These are phyloP conservation scores for Pachyuromys duprasi DNA, from an alignment of 2,797 vertebrate genomes.

Conservation along the genomic window DNA sequence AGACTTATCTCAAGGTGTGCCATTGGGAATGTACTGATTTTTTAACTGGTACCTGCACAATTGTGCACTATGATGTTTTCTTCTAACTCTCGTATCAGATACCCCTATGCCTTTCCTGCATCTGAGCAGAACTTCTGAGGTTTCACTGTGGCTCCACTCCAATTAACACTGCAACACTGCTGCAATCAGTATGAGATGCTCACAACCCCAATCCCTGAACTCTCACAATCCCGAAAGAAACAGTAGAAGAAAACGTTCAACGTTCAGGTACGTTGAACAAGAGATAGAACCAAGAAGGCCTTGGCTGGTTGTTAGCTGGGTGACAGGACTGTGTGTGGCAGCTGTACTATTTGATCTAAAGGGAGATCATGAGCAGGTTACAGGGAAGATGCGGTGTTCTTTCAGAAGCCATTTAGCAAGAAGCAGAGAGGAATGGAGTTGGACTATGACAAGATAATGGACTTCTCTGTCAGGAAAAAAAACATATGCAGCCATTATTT, in stretches of 20 bases:
- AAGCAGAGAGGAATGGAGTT: constrained; percentile 80
- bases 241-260: not conserved
- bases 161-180: constrained; percentile 19
- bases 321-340: constrained; percentile 81
- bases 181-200: not conserved
- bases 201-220: not conserved
- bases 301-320: constrained; percentile 74
- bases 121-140: constrained; percentile 1
- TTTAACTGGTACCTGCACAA: not conserved
- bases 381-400: constrained; percentile 82
- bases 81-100: not conserved
- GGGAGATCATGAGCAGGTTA: constrained; percentile 85
- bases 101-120: not conserved
- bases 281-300: constrained; percentile 68
- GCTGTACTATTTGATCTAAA: constrained; percentile 80
- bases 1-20: not conserved
- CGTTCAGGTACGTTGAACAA: constrained; percentile 46
- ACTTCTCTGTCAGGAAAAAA: constrained; percentile 78
- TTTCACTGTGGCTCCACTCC: not conserved
- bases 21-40: constrained; percentile 10
- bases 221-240: not conserved
- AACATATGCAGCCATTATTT: constrained; percentile 76
- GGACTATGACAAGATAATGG: constrained; percentile 80
- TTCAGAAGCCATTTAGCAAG: constrained; percentile 83
- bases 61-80: constrained; percentile 3